These are phyloP conservation scores for Cheiracanthium punctorium DNA, from an alignment of 2,888 invertebrate genomes.

Conservation along the genomic window DNA sequence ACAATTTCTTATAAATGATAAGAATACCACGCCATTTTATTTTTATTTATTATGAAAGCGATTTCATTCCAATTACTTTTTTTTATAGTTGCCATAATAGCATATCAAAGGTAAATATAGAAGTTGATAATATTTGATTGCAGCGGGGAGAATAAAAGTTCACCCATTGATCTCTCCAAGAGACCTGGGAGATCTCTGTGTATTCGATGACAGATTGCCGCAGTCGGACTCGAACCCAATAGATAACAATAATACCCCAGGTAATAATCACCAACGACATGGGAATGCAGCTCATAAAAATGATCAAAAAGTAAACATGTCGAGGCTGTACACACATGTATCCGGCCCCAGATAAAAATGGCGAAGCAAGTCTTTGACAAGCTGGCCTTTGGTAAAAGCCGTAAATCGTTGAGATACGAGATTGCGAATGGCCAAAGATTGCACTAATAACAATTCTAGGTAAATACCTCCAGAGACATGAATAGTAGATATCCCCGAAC, in stretches of 20 bases:
- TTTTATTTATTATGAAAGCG: constrained; percentile 1
- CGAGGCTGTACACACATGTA: constrained; percentile 17
- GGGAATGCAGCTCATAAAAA: constrained; percentile 56
- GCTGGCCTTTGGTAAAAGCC: constrained; percentile 62
- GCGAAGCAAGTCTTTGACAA: constrained; percentile 51
- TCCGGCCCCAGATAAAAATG: constrained; percentile 53
- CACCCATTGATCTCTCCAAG: constrained; percentile 17
- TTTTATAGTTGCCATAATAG: neutral
- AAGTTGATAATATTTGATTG: neutral
- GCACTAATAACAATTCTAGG: constrained; percentile 56
- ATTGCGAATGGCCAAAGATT: constrained; percentile 53
- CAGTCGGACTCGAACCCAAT: constrained; percentile 62
- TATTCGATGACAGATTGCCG: constrained; percentile 63
- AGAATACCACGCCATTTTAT: too few species aligned
- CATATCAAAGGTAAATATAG: neutral
- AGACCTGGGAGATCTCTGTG: constrained; percentile 20
- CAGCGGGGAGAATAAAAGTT: neutral
- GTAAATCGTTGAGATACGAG: constrained; percentile 60
- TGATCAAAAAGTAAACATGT: constrained; percentile 64
- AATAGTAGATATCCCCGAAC: constrained; percentile 5
- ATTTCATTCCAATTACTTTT: neutral
- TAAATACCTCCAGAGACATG: constrained; percentile 37
- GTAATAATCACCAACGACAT: constrained; percentile 50
- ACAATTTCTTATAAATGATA: too few species aligned
- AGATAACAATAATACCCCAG: constrained; percentile 68